Conservation (phyloP, 2,113 vertebrate species). For the Cyprinus carpio region DNA sequence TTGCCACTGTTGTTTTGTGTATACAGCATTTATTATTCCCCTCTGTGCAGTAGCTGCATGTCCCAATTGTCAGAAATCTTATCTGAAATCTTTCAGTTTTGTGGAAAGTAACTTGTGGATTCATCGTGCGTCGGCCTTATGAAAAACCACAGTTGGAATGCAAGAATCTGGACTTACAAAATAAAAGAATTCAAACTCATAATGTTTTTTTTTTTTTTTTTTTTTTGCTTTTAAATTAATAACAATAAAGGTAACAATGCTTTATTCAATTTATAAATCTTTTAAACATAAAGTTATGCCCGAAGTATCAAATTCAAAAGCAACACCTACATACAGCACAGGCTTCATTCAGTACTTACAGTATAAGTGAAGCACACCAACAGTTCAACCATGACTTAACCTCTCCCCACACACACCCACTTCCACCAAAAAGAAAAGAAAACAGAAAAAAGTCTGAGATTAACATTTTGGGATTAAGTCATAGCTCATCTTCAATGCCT, state of each 20-base stretch:
- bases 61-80: conserved; percentile 64
- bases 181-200: conserved; percentile 86
- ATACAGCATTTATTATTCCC: conserved; percentile 80
- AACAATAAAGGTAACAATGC: neutral
- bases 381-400: neutral
- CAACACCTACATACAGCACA: neutral
- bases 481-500: conserved; percentile 66
- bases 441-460: conserved; percentile 62
- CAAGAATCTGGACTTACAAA: conserved; percentile 81
- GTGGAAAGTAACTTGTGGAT: conserved; percentile 81
- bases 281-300: too few species aligned
- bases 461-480: conserved; percentile 72
- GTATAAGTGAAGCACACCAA: neutral
- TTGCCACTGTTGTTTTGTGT: conserved; percentile 81
- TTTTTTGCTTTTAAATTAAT: neutral
- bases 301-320: neutral
- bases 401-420: neutral
- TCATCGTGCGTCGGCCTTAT: conserved; percentile 89
- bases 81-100: conserved; percentile 77
- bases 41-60: conserved; percentile 84
- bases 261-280: neutral
- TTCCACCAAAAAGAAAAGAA: neutral
- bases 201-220: conserved; percentile 21
- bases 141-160: conserved; percentile 84
- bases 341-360: neutral